Evolutionary conservation across 2,888 invertebrate genomes (phyloP).

Genomic region (Micropterix aruncella): DNA sequence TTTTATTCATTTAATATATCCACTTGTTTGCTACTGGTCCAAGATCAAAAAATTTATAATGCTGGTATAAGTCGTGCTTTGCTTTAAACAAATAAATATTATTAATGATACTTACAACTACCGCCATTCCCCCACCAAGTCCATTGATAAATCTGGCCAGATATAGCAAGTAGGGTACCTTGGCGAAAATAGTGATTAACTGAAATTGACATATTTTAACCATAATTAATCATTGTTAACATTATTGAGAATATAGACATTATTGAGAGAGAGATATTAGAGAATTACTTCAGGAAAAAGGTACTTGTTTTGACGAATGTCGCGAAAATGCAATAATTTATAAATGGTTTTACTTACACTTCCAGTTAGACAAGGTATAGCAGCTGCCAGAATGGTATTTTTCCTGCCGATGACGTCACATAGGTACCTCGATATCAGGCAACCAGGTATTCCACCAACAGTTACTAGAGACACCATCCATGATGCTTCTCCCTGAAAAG

Average conservation of each 20-base stretch:
- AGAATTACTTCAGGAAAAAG: background rate
- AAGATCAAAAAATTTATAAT: no score
- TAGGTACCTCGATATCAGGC: conserved; percentile 36
- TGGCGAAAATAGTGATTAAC: conserved; percentile 31
- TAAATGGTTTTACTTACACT: conserved; percentile 23
- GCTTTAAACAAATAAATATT: no score
- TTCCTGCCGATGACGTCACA: conserved; percentile 42
- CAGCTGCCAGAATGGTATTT: conserved; percentile 32
- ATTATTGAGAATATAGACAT: no score
- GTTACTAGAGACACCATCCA: conserved; percentile 43
- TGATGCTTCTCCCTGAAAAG: conserved; percentile 30
- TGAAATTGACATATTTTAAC: conserved; percentile 15
- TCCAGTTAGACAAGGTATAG: conserved; percentile 36
- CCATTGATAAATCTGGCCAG: conserved; percentile 36
- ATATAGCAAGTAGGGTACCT: conserved; percentile 33
- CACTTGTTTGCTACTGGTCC: no score
- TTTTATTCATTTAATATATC: no score
- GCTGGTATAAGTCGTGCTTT: no score
- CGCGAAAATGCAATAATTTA: no score
- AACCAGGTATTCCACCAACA: conserved; percentile 40
- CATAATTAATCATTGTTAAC: background rate
- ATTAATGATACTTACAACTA: conserved; percentile 36
- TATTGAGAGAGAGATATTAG: background rate
- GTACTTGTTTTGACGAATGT: background rate
- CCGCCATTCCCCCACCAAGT: conserved; percentile 35